These are phyloP conservation scores for Sandelia bainsii DNA, from an alignment of 2,797 vertebrate genomes.

Conservation along the genomic window DNA sequence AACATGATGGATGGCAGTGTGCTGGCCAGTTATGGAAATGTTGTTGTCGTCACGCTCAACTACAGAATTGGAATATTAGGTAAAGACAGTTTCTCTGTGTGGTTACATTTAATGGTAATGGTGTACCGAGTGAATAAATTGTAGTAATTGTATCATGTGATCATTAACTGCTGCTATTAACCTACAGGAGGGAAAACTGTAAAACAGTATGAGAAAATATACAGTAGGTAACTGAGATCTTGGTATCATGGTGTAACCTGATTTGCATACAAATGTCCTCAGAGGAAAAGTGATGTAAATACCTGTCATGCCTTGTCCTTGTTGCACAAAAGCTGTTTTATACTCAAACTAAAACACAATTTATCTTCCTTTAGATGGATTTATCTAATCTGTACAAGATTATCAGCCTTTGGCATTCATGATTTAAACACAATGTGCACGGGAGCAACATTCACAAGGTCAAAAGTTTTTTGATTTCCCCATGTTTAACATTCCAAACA, in stretches of 20 bases:
- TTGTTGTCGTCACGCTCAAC: slow-evolving; percentile 98
- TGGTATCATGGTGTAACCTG: slow-evolving; percentile 20
- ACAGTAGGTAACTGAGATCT: slow-evolving; percentile 21
- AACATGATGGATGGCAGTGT: slow-evolving; percentile 99
- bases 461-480: slow-evolving; percentile 44
- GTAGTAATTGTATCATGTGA: background rate
- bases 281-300: slow-evolving; percentile 44
- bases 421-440: slow-evolving; percentile 50
- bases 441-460: slow-evolving; percentile 59
- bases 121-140: slow-evolving; percentile 34
- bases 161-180: slow-evolving; percentile 31
- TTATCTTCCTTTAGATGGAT: slow-evolving; percentile 50
- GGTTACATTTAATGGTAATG: slow-evolving; percentile 33
- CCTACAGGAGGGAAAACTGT: slow-evolving; percentile 30
- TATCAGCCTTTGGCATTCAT: slow-evolving; percentile 47
- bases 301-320: slow-evolving; percentile 47
- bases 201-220: slow-evolving; percentile 1
- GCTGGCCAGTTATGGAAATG: slow-evolving; percentile 97
- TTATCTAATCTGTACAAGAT: slow-evolving; percentile 61
- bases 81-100: slow-evolving; percentile 76
- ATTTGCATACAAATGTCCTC: slow-evolving; percentile 60
- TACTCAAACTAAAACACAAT: slow-evolving; percentile 37
- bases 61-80: slow-evolving; percentile 97
- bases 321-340: slow-evolving; percentile 44
- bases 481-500: slow-evolving; percentile 64